Percentiles rank a stretch among this genome's conserved stretches.
These are phyloP conservation scores for Patella depressa DNA, from an alignment of 2,888 invertebrate genomes.

Conservation along the genomic window DNA sequence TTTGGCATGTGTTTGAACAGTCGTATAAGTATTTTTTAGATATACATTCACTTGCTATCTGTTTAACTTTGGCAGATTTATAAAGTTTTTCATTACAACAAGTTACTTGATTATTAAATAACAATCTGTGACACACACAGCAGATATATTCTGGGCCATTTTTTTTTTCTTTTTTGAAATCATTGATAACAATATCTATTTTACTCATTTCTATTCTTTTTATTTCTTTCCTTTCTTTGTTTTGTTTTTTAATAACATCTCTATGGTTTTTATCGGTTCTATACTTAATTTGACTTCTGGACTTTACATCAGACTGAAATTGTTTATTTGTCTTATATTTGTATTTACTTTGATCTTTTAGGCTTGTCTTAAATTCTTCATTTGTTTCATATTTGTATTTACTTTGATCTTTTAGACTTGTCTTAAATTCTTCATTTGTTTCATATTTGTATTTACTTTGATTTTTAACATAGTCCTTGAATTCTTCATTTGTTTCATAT, in stretches of 20 bases:
- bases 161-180: no score
- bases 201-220: no score
- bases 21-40: not conserved
- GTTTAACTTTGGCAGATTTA: not conserved
- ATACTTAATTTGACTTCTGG: no score
- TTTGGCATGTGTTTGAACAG: not conserved
- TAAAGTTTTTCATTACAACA: no score
- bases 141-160: no score
- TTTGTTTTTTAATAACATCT: not conserved
- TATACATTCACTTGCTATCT: not conserved
- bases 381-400: not conserved
- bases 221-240: no score
- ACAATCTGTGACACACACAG: no score
- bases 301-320: no score
- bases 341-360: not conserved
- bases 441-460: not conserved
- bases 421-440: not conserved
- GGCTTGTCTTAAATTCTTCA: not conserved
- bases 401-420: not conserved
- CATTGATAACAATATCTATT: no score
- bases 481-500: conserved; percentile 13
- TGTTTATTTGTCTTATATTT: no score
- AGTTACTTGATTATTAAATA: no score
- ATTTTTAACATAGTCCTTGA: not conserved
- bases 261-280: no score